phyloP scores from a whole-genome alignment of 2,113 vertebrate species.

The Propithecus coquereli region DNA sequence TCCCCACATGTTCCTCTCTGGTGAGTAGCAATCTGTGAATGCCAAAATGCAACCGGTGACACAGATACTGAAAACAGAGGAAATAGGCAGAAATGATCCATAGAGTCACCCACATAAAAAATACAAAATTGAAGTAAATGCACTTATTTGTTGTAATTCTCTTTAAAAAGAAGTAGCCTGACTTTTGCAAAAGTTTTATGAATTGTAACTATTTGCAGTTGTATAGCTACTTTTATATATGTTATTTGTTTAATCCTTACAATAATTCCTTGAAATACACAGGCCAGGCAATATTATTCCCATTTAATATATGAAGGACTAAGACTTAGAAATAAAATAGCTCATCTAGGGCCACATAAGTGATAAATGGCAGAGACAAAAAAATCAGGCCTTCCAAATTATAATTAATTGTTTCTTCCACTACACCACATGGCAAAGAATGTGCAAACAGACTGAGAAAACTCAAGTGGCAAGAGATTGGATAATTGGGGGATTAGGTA shows the following conservation, averaged over 20 bases:
- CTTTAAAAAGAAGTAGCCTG: slow-evolving; percentile 9
- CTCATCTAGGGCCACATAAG: neutral
- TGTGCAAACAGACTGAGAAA: neutral
- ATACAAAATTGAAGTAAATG: neutral
- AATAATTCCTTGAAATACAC: neutral
- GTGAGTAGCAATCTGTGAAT: neutral
- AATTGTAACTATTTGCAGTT: neutral
- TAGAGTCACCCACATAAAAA: neutral
- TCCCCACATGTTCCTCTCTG: neutral
- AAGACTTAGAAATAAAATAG: slow-evolving; percentile 7
- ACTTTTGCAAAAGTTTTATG: neutral
- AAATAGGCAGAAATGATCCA: neutral
- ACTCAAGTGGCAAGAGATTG: neutral
- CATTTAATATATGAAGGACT: neutral
- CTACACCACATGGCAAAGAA: neutral
- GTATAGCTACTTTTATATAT: neutral
- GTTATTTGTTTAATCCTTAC: neutral
- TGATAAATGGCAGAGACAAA: slow-evolving; percentile 29
- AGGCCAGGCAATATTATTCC: neutral
- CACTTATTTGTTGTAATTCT: neutral
- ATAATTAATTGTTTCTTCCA: slow-evolving; percentile 41
- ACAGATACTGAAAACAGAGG: neutral
- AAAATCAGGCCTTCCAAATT: neutral
- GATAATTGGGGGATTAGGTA: neutral
- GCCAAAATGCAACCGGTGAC: neutral